These are phyloP conservation scores for Luperina nickerlii DNA, from an alignment of 2,888 invertebrate genomes.

Conservation along the genomic window DNA sequence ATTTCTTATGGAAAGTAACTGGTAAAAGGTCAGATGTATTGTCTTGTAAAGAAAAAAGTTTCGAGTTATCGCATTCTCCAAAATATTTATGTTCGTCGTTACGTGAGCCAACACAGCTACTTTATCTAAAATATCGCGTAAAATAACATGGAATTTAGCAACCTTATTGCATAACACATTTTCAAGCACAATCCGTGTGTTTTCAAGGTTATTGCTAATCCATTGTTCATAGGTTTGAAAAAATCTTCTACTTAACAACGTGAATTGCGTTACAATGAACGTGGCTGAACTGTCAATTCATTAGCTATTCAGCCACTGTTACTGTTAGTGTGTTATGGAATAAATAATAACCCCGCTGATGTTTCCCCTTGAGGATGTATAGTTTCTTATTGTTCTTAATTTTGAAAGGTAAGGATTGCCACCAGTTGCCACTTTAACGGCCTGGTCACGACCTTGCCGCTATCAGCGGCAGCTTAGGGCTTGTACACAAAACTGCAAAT, in stretches of 20 bases:
- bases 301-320: too few relatives aligned
- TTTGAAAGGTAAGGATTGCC: too few relatives aligned
- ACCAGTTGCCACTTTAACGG: too few relatives aligned
- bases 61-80: neutral
- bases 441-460: too few relatives aligned
- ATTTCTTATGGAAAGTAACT: constrained; percentile 38
- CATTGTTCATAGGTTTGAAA: neutral
- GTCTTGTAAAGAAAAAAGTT: constrained; percentile 16
- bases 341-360: too few relatives aligned
- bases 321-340: too few relatives aligned
- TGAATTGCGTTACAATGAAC: neutral
- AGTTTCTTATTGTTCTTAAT: too few relatives aligned
- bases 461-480: too few relatives aligned
- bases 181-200: neutral
- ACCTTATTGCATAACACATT: neutral
- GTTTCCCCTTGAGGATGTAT: too few relatives aligned
- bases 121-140: neutral
- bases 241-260: neutral
- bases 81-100: constrained; percentile 9
- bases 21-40: constrained; percentile 28
- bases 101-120: neutral
- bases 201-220: neutral
- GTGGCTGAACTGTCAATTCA: neutral
- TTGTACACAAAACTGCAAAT: too few relatives aligned
- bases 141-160: neutral